phyloP scores from a whole-genome alignment of 2,113 vertebrate species.

The Cyprichromis sp. region DNA sequence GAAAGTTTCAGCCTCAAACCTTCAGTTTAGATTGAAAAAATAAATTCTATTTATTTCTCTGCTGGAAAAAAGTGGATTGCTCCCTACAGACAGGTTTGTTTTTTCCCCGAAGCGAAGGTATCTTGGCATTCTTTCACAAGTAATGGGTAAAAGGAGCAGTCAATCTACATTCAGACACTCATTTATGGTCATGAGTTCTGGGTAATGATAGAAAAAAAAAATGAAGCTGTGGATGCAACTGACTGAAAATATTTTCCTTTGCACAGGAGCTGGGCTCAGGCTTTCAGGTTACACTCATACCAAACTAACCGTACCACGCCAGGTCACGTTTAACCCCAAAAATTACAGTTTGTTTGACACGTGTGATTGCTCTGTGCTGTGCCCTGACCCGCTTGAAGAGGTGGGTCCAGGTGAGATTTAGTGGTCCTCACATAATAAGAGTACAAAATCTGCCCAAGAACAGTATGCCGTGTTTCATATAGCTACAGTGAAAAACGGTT shows the following conservation, averaged over 20 bases:
- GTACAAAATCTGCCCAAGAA: background rate
- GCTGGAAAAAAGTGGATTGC: background rate
- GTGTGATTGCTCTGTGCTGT: background rate
- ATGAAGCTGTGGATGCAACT: background rate
- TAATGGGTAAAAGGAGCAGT: background rate
- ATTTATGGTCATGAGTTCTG: background rate
- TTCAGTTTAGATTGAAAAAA: background rate
- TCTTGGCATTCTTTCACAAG: background rate
- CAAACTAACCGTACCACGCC: background rate
- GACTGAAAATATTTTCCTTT: background rate
- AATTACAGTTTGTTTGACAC: background rate
- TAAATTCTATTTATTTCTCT: background rate
- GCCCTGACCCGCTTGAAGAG: background rate
- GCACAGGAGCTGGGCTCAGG: background rate
- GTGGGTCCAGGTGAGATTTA: background rate
- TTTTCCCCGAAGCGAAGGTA: background rate
- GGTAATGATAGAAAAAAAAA: fast-evolving
- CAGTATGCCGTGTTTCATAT: background rate
- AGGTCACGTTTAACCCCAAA: fast-evolving
- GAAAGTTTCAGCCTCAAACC: background rate
- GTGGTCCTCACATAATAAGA: background rate
- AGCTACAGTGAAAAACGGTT: background rate
- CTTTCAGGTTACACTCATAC: background rate
- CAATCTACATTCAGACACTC: background rate
- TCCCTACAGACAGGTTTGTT: background rate